Evolutionary conservation across 2,888 invertebrate genomes (phyloP).

Genomic region (Hydriomena furcata): DNA sequence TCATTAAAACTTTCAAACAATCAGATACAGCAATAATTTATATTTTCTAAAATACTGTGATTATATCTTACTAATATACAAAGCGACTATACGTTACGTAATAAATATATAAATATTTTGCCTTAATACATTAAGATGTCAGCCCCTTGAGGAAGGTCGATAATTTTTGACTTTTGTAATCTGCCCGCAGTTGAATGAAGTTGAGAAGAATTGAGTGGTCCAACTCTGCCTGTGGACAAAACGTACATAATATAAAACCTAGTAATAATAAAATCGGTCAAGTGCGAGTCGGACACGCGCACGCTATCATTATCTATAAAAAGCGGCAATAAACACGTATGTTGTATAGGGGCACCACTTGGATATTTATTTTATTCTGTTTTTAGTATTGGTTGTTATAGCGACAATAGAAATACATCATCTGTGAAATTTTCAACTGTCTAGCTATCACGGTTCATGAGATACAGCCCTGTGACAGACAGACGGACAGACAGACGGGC

Average conservation of each 20-base stretch:
- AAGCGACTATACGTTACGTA: slow-evolving; percentile 16
- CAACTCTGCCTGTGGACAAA: slow-evolving; percentile 90
- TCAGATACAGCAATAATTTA: slow-evolving; percentile 4
- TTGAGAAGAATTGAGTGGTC: slow-evolving; percentile 95
- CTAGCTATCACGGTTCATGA: no score
- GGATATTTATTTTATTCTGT: no score
- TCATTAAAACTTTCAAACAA: slow-evolving; percentile 11
- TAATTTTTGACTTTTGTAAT: slow-evolving; percentile 95
- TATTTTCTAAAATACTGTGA: slow-evolving; percentile 20
- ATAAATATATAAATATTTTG: slow-evolving; percentile 22
- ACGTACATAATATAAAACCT: slow-evolving; percentile 26
- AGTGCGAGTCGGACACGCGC: no score
- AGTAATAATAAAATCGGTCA: slow-evolving; percentile 13
- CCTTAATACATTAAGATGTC: slow-evolving; percentile 49
- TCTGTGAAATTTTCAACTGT: no score
- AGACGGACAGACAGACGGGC: no score
- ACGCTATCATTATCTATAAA: no score
- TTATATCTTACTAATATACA: slow-evolving; percentile 15
- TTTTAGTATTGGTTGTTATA: no score
- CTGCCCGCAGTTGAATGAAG: slow-evolving; percentile 97
- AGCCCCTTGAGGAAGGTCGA: slow-evolving; percentile 85
- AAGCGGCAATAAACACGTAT: no score
- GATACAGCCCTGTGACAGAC: no score
- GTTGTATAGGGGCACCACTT: no score
- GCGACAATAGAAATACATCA: no score